Base-by-base conservation (phyloP, 92 coral and sea anemone genomes). In the Zoanthus gigantus region DNA sequence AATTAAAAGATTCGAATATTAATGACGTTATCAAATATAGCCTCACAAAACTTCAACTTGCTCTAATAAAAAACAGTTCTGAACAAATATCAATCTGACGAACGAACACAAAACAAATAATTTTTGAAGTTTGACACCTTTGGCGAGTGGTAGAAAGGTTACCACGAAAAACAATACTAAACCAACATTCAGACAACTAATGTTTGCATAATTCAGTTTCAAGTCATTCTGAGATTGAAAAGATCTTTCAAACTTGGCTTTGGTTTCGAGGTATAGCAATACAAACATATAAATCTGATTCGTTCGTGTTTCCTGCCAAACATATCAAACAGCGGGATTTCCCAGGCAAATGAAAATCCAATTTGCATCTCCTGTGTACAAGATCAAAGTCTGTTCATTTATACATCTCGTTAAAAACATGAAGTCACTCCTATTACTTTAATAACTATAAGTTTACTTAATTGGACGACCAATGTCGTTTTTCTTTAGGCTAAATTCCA, bases 241-340 rank as follows among this genome's bases (percentile, higher is more conserved):
- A 12, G 61, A 32, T 6, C 0, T 77, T 52, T 52, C 68, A 28
- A 15, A 77, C 4, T 34, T 11, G 6, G 2, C 15, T 28, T 37
- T 29, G 8, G 5, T 11, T 28, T 44, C 15, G 54, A 17, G 10
- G 2, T 17, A 45, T 46, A 5, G 11, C 5, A 13, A 17, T 14
- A 17, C 45, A 47, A 50, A 50, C 5, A 7, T 17, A 5, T 42
- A 73, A 74, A 5, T n/a, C 0, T 53, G 67, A 23, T 77, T 53
- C 66, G 8, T 29, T 34, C 3, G 7, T 53, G 81, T 14, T 28
- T 60, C 29, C 53, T 50, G 53, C 42, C 0, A 29, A 52, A 32
- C 0, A 76, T 30, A 17, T 52, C 68, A 77, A 77, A 77, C 82
- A 77, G 82, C 67, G n/a, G 48, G 79, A 75, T 75, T 75, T 75